phyloP scores from a whole-genome alignment of 2,113 vertebrate species.

The Phalacrocorax pelagicus region DNA sequence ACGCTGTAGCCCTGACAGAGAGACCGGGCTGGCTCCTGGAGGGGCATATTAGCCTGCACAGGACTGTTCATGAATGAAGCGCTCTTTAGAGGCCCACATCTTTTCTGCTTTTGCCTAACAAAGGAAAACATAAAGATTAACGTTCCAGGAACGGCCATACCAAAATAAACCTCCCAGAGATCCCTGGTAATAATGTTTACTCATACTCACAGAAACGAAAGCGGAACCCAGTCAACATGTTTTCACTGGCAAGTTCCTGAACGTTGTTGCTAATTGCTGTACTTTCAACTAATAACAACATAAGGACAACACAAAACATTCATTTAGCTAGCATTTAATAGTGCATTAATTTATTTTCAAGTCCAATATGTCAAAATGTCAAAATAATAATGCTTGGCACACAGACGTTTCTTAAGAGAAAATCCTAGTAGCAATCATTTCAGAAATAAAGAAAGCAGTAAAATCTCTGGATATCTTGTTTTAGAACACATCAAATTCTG shows the following conservation, averaged over 20 bases:
- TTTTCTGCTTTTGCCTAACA: not conserved
- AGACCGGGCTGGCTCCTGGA: not conserved
- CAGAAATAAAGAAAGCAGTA: not conserved
- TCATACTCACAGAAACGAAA: not conserved
- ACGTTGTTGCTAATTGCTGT: not conserved
- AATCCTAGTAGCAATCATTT: not conserved
- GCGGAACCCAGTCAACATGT: not conserved
- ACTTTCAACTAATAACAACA: conserved; percentile 48
- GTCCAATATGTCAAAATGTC: conserved; percentile 2
- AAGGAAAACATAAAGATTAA: not conserved
- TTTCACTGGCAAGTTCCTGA: not conserved
- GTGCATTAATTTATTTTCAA: conserved; percentile 30
- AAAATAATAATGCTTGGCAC: not conserved
- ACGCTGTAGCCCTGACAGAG: not conserved
- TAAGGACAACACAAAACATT: conserved; percentile 15
- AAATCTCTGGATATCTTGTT: not conserved
- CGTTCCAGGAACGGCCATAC: not conserved
- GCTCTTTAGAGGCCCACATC: not conserved
- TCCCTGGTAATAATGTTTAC: not conserved
- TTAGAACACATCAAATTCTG: not conserved
- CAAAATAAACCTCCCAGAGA: not conserved
- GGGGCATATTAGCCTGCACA: not conserved
- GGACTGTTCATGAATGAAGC: not conserved
- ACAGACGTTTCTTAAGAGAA: not conserved
- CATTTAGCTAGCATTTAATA: not conserved